Percentiles rank a stretch among this genome's conserved stretches.
Conservation (phyloP, 2,888 invertebrate genomes). For the Agrenia bidenticulata region DNA sequence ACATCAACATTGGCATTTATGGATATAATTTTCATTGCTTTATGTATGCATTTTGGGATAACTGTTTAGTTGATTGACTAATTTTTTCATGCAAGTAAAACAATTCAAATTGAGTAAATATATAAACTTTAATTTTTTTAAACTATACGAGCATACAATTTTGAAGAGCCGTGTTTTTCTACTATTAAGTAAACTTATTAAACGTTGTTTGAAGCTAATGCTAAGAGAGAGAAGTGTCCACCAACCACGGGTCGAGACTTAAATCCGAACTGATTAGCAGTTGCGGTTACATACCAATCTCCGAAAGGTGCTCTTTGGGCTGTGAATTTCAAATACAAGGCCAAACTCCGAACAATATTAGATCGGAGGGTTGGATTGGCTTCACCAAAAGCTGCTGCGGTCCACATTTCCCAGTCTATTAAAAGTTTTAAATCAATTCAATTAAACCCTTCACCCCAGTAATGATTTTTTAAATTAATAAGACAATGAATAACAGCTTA, state of each 20-base stretch:
- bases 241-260: slow-evolving; percentile 44
- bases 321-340: slow-evolving; percentile 30
- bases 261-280: slow-evolving; percentile 32
- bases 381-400: slow-evolving; percentile 47
- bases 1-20: too few relatives aligned
- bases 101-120: too few relatives aligned
- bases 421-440: slow-evolving; percentile 11
- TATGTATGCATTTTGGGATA: too few relatives aligned
- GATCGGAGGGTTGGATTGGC: slow-evolving; percentile 29
- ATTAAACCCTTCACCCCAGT: slow-evolving; percentile 5
- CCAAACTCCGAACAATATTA: slow-evolving; percentile 26
- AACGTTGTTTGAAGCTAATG: too few relatives aligned
- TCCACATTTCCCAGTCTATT: slow-evolving; percentile 52
- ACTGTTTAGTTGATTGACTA: too few relatives aligned
- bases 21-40: too few relatives aligned
- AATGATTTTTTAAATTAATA: slow-evolving; percentile 4
- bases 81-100: too few relatives aligned
- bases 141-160: too few relatives aligned
- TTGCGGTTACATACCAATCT: slow-evolving; percentile 48
- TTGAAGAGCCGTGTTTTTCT: too few relatives aligned
- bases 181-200: too few relatives aligned
- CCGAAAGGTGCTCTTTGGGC: slow-evolving; percentile 40
- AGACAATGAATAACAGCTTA: slow-evolving; percentile 4
- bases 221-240: slow-evolving; percentile 47
- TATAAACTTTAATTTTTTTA: too few relatives aligned